phyloP scores from a whole-genome alignment of 1,140 invertebrate species.

The Ctenoplectra terminalis region DNA sequence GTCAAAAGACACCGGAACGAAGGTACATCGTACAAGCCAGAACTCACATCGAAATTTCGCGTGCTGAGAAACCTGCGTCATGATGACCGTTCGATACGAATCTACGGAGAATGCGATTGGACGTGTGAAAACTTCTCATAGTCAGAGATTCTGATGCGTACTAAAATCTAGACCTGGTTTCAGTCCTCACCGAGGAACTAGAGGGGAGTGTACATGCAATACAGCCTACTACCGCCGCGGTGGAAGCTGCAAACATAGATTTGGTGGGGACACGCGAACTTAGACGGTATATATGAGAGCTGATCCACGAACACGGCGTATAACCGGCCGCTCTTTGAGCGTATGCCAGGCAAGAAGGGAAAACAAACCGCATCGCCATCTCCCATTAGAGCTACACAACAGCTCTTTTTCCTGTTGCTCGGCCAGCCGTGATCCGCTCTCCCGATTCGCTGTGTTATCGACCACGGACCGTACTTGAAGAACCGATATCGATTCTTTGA shows the following conservation, averaged over 20 bases:
- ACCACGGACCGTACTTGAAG: not conserved
- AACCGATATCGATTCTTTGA: not conserved
- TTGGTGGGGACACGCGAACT: constrained; percentile 23
- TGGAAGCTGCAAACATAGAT: constrained; percentile 47
- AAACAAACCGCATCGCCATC: constrained; percentile 69
- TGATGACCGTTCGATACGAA: constrained; percentile 21
- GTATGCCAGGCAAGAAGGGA: constrained; percentile 29
- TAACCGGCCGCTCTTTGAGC: constrained; percentile 22
- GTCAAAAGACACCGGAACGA: not conserved
- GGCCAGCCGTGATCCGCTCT: not conserved
- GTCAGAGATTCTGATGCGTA: constrained; percentile 70
- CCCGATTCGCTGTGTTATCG: constrained; percentile 31
- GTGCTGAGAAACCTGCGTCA: constrained; percentile 69
- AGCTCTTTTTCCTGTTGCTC: constrained; percentile 41
- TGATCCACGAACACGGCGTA: not conserved
- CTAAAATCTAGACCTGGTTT: constrained; percentile 74
- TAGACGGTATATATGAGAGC: constrained; percentile 5
- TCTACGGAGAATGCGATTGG: not conserved
- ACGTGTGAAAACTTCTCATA: constrained; percentile 63
- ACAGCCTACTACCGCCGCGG: constrained; percentile 26
- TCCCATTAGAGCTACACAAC: constrained; percentile 46
- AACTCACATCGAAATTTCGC: constrained; percentile 75
- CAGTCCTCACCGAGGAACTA: constrained; percentile 51
- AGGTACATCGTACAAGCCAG: not conserved
- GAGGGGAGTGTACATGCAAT: constrained; percentile 1